phyloP scores from a whole-genome alignment of 1,140 invertebrate genomes.

The Drosophila murphyi region DNA sequence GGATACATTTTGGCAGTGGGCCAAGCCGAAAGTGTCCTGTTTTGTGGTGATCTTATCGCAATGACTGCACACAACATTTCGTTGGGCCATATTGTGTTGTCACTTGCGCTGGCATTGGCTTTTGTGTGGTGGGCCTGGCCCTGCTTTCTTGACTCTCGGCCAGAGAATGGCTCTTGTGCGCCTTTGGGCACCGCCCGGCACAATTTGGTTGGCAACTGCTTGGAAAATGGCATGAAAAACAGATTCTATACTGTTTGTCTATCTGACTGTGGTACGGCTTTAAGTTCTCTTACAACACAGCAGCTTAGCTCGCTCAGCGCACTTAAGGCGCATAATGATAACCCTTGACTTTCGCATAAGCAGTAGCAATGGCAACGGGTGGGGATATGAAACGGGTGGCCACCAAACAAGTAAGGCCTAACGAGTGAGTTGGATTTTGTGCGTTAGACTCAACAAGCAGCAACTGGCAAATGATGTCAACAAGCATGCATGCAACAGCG shows the following conservation, averaged over 20 bases:
- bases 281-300: constrained; percentile 37
- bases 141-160: constrained; percentile 61
- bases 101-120: constrained; percentile 35
- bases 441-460: constrained; percentile 60
- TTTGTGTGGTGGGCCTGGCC: constrained; percentile 41
- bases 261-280: constrained; percentile 31
- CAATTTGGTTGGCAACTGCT: constrained; percentile 74
- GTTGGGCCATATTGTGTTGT: constrained; percentile 61
- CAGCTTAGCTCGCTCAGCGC: constrained; percentile 15
- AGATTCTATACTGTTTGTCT: constrained; percentile 6
- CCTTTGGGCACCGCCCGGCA: constrained; percentile 48
- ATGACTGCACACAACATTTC: constrained; percentile 62
- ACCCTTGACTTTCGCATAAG: constrained; percentile 73
- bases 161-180: constrained; percentile 35
- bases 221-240: constrained; percentile 62
- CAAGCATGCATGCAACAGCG: constrained; percentile 59
- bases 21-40: constrained; percentile 71
- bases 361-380: constrained; percentile 28
- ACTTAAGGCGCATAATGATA: constrained; percentile 71
- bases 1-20: constrained; percentile 46
- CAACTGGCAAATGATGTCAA: constrained; percentile 75
- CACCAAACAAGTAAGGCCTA: constrained; percentile 69
- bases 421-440: constrained; percentile 72
- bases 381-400: neutral
- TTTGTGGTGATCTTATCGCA: constrained; percentile 72